Conservation (phyloP, 2,888 invertebrate genomes). For the Microctonus hyperodae region DNA sequence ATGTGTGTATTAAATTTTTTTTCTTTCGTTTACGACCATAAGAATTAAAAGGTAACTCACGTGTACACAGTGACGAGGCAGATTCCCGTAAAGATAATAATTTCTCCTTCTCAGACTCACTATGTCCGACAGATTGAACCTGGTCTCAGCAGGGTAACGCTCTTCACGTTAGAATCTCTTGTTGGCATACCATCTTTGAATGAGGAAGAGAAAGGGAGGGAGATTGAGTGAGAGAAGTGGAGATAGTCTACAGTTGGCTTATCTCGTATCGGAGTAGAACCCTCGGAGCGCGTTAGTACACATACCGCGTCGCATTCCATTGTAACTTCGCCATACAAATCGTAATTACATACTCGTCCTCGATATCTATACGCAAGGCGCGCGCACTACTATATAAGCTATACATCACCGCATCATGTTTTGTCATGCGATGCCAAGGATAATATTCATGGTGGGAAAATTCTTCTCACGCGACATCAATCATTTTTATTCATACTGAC, state of each 20-base stretch:
- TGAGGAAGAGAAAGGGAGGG: conserved; percentile 32
- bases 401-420: conserved; percentile 6
- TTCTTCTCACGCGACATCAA: conserved; percentile 35
- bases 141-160: conserved; percentile 30
- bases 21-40: not conserved
- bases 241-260: conserved; percentile 34
- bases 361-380: not conserved
- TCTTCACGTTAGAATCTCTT: conserved; percentile 24
- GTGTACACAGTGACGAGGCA: conserved; percentile 51
- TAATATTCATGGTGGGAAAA: conserved; percentile 35
- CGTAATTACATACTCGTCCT: conserved; percentile 51
- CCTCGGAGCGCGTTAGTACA: conserved; percentile 47
- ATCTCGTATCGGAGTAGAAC: conserved; percentile 51
- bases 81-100: conserved; percentile 46
- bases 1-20: not conserved
- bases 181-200: conserved; percentile 56
- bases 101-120: not conserved
- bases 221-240: too few relatives aligned
- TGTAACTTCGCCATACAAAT: conserved; percentile 46
- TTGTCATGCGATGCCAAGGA: conserved; percentile 5
- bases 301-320: conserved; percentile 57
- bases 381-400: conserved; percentile 1
- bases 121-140: conserved; percentile 48
- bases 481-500: conserved; percentile 32
- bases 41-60: conserved; percentile 23